phyloP scores from a whole-genome alignment of 2,797 vertebrate genomes.

The Chrosomus eos region DNA sequence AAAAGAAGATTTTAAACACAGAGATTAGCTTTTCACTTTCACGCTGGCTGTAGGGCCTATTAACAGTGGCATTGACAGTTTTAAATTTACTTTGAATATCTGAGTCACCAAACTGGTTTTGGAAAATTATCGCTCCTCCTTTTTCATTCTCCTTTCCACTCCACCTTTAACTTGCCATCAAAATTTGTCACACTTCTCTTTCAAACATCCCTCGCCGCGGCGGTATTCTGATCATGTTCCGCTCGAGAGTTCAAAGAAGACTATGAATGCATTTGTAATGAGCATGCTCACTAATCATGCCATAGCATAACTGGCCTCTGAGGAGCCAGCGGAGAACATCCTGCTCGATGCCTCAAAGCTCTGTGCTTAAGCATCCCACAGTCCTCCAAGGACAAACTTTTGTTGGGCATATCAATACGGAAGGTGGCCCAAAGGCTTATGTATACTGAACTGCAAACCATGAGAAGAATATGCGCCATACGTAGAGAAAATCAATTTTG shows the following conservation, averaged over 20 bases:
- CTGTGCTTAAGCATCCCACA: conserved; percentile 60
- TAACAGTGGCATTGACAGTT: conserved; percentile 23
- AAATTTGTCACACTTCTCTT: conserved; percentile 42
- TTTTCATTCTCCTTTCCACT: conserved; percentile 21
- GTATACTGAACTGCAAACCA: conserved; percentile 45
- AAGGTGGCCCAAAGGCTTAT: conserved; percentile 53
- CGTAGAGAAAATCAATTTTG: neutral
- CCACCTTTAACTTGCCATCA: conserved; percentile 47
- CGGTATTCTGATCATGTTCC: conserved; percentile 70
- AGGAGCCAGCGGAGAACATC: conserved; percentile 74
- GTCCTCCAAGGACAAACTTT: conserved; percentile 62
- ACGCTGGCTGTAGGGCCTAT: conserved; percentile 5
- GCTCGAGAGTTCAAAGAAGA: conserved; percentile 74
- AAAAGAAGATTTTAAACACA: neutral
- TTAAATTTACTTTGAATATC: conserved; percentile 25
- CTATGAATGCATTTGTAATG: conserved; percentile 74
- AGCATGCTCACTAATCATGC: conserved; percentile 74
- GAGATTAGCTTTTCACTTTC: conserved; percentile 36
- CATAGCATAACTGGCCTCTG: conserved; percentile 66
- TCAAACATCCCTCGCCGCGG: conserved; percentile 53
- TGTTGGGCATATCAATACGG: conserved; percentile 52
- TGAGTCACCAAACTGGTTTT: conserved; percentile 5
- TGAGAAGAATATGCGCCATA: neutral
- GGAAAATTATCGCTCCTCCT: conserved; percentile 1
- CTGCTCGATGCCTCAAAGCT: conserved; percentile 77